phyloP scores from a whole-genome alignment of 1,140 invertebrate genomes.

The Drosophila pandora region DNA sequence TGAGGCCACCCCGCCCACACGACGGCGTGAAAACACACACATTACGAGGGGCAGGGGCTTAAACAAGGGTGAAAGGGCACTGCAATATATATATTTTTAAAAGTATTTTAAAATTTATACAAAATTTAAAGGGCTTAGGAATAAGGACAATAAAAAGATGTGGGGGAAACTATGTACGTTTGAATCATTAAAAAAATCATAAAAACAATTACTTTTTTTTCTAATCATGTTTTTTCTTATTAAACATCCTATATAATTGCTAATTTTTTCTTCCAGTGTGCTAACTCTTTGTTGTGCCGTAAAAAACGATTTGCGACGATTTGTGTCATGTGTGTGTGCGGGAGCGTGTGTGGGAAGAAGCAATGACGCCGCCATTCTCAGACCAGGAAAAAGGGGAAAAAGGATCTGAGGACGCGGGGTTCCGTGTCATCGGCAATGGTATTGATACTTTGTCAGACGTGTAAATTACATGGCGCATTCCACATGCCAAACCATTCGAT shows the following conservation, averaged over 20 bases:
- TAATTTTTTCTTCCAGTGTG: conserved; percentile 7
- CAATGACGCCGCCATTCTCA: conserved; percentile 40
- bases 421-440: conserved; percentile 69
- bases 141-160: background rate
- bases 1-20: conserved; percentile 9
- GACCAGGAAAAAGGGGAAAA: conserved; percentile 4
- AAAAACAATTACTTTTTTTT: too few relatives aligned
- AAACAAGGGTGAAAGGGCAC: conserved; percentile 15
- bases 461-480: conserved; percentile 80
- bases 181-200: too few relatives aligned
- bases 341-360: background rate
- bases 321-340: conserved; percentile 70
- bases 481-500: conserved; percentile 68
- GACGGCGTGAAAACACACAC: conserved; percentile 74
- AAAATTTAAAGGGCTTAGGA: background rate
- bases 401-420: conserved; percentile 1
- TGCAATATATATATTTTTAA: conserved; percentile 5
- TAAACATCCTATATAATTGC: too few relatives aligned
- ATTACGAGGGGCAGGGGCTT: conserved; percentile 40
- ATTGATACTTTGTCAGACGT: conserved; percentile 82
- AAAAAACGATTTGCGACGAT: conserved; percentile 81
- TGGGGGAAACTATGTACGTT: too few relatives aligned
- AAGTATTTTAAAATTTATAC: background rate
- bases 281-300: conserved; percentile 55
- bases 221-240: too few relatives aligned